Percentiles rank a stretch among this genome's conserved stretches.
phyloP scores from a whole-genome alignment of 2,113 vertebrate species.

The Entomyzon cyanotis region DNA sequence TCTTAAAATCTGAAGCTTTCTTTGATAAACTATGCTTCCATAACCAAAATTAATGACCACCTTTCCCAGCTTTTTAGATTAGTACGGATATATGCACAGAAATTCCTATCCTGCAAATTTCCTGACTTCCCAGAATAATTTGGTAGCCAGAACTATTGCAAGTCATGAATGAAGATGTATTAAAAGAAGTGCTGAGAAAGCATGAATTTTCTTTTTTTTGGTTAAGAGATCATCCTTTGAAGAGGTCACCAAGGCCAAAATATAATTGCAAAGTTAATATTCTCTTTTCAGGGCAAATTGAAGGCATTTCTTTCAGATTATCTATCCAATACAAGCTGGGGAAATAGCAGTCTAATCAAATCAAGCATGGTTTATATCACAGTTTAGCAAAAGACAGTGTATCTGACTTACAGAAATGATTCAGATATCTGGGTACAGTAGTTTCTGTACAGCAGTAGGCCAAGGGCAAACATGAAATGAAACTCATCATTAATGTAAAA shows the following conservation, averaged over 20 bases:
- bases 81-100: not conserved
- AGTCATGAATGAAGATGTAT: not conserved
- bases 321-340: not conserved
- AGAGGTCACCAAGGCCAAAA: not conserved
- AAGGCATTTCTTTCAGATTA: slow-evolving; percentile 31
- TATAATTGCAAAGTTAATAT: not conserved
- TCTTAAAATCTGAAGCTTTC: not conserved
- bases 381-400: slow-evolving; percentile 1
- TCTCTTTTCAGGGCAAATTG: slow-evolving; percentile 20
- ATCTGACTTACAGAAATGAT: slow-evolving; percentile 14
- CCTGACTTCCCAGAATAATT: slow-evolving; percentile 20
- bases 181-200: not conserved
- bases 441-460: not conserved
- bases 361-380: not conserved
- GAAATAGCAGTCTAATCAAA: not conserved
- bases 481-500: slow-evolving; percentile 30
- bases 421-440: not conserved
- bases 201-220: not conserved
- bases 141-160: slow-evolving; percentile 1
- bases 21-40: not conserved
- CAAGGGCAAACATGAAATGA: not conserved
- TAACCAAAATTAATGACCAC: not conserved
- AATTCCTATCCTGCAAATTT: slow-evolving; percentile 17
- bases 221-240: not conserved
- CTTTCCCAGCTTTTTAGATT: not conserved